A percentile compares a stretch with the other conserved stretches of the same genome.
phyloP scores from a whole-genome alignment of 2,797 vertebrate species.

The Nannoperca australis region DNA sequence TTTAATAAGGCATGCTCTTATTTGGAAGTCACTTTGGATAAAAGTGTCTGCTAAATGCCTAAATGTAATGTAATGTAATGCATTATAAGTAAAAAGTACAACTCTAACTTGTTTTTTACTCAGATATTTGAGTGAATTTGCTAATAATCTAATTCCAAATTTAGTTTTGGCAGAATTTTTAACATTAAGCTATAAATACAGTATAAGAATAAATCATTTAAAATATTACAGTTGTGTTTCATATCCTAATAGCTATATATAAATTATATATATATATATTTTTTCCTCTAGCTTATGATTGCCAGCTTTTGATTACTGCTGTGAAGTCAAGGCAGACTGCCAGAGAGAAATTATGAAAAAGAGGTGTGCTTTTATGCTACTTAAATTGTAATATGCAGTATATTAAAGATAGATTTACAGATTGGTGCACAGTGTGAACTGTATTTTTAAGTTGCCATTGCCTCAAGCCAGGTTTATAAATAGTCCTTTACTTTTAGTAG shows the following conservation, averaged over 20 bases:
- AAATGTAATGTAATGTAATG: no score
- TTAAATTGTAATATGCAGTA: conserved; percentile 10
- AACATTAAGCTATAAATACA: neutral
- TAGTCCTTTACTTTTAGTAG: conserved; percentile 29
- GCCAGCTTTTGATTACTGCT: conserved; percentile 31
- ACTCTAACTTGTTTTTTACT: conserved; percentile 1
- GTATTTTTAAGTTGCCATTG: conserved; percentile 25
- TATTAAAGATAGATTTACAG: conserved; percentile 10
- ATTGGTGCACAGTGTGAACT: conserved; percentile 29
- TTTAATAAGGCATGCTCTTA: neutral
- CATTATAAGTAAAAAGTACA: neutral
- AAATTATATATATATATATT: conserved; percentile 30
- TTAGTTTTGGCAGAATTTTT: neutral
- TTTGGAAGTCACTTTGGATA: no score
- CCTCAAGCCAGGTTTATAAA: conserved; percentile 34
- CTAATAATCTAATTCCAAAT: conserved; percentile 1
- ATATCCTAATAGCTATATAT: conserved; percentile 8
- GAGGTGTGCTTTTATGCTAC: conserved; percentile 2
- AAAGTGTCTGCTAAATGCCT: no score
- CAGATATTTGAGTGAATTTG: conserved; percentile 4
- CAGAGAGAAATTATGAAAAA: conserved; percentile 22
- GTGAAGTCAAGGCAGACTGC: conserved; percentile 34
- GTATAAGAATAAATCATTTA: neutral
- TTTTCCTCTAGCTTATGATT: conserved; percentile 12
- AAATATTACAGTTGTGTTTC: conserved; percentile 11